These are phyloP conservation scores for Gymnarchus niloticus DNA, from an alignment of 2,113 vertebrate genomes.

Conservation along the genomic window DNA sequence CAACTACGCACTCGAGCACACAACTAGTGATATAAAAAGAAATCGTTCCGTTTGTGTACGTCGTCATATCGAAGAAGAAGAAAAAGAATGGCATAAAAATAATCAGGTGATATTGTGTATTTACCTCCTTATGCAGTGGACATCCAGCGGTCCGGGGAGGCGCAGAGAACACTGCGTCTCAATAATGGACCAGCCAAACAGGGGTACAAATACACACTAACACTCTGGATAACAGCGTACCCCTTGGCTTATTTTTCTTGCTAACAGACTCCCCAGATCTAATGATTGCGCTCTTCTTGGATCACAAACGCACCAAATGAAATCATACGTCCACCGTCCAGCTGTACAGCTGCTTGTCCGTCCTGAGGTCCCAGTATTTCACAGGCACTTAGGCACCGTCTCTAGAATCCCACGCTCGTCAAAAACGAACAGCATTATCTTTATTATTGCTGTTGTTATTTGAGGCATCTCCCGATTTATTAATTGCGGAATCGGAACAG, in stretches of 20 bases:
- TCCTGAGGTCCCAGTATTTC: not conserved
- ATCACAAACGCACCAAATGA: not conserved
- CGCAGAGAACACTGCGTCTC: conserved; percentile 11
- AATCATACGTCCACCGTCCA: not conserved
- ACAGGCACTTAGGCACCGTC: not conserved
- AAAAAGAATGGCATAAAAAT: not conserved
- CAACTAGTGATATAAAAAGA: not conserved
- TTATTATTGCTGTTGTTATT: too few species aligned
- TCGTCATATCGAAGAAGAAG: not conserved
- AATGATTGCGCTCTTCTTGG: not conserved
- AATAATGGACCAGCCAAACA: not conserved
- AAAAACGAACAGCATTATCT: not conserved
- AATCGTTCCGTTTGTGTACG: not conserved
- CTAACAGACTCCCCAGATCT: not conserved
- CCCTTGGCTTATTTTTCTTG: not conserved
- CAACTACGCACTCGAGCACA: not conserved
- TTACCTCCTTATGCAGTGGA: conserved; percentile 11
- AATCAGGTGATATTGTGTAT: not conserved
- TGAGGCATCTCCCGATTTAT: not conserved
- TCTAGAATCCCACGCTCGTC: not conserved
- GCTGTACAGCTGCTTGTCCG: not conserved
- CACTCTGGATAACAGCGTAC: not conserved
- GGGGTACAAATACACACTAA: not conserved
- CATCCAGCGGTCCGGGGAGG: not conserved
- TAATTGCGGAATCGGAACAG: not conserved